phyloP scores from a whole-genome alignment of 2,888 invertebrate species.

The Pyrgus malvae region DNA sequence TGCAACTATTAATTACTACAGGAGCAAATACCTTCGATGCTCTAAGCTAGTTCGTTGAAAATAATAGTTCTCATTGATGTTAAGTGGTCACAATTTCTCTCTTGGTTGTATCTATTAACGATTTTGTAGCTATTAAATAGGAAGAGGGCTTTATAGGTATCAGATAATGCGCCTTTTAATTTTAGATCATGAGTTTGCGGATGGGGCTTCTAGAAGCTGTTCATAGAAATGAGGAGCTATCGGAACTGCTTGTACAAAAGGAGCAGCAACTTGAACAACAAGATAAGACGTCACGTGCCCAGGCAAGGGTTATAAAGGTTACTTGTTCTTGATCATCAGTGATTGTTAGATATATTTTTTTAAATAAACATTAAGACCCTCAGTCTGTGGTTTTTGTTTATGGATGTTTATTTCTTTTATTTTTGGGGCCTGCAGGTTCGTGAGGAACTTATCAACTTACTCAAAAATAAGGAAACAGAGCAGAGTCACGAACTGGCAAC shows the following conservation, averaged over 20 bases:
- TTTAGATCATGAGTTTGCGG: conserved; percentile 68
- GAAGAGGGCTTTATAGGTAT: too few species aligned
- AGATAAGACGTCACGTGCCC: conserved; percentile 81
- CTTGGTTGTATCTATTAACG: too few species aligned
- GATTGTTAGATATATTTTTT: not conserved
- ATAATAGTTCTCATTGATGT: too few species aligned
- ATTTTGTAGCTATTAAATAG: too few species aligned
- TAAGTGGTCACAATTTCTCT: too few species aligned
- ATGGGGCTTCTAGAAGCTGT: conserved; percentile 68
- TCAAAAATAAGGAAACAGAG: conserved; percentile 81
- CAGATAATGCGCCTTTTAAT: too few species aligned
- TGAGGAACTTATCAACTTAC: conserved; percentile 82
- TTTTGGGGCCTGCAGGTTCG: conserved; percentile 62
- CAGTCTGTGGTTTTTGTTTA: not conserved
- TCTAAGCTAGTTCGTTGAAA: too few species aligned
- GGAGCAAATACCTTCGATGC: too few species aligned
- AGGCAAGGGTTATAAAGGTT: conserved; percentile 83
- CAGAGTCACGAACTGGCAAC: conserved; percentile 70
- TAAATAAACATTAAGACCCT: not conserved
- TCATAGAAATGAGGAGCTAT: conserved; percentile 71
- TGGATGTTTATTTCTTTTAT: not conserved
- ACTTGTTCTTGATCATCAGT: conserved; percentile 34
- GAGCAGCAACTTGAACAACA: conserved; percentile 83
- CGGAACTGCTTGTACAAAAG: conserved; percentile 74
- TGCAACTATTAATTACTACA: too few species aligned